Conservation (phyloP, 2,888 invertebrate species). For the Taenaris catops region DNA sequence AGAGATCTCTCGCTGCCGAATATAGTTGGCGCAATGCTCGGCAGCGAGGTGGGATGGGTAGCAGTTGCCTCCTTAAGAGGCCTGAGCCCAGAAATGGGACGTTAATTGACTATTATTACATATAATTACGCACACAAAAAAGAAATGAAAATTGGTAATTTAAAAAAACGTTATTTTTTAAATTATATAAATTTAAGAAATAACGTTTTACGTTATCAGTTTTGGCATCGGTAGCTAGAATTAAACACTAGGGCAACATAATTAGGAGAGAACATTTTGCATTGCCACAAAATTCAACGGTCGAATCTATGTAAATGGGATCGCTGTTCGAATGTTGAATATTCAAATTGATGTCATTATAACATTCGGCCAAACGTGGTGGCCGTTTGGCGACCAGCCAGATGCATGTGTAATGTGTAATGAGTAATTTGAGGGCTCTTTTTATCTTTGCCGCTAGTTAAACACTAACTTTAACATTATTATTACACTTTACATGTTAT, state of each 20-base stretch:
- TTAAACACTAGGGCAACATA: conserved; percentile 31
- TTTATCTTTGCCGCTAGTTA: conserved; percentile 47
- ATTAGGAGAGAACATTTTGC: conserved; percentile 70
- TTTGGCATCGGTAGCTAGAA: conserved; percentile 15
- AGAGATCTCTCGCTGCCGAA: too few species aligned
- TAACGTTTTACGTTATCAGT: conserved; percentile 10
- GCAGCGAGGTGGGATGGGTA: too few species aligned
- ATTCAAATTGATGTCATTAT: conserved; percentile 80
- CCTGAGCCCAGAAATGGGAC: too few species aligned
- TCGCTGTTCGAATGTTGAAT: conserved; percentile 77
- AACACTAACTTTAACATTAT: conserved; percentile 10
- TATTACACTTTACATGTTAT: too few species aligned
- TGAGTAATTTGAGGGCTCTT: conserved; percentile 69
- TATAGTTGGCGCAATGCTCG: too few species aligned
- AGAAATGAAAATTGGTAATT: too few species aligned
- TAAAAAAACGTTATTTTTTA: too few species aligned
- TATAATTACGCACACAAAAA: too few species aligned
- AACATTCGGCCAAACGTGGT: conserved; percentile 68
- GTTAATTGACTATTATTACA: too few species aligned
- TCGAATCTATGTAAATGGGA: conserved; percentile 76
- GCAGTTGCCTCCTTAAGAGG: too few species aligned
- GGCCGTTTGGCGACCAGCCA: conserved; percentile 72
- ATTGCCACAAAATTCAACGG: conserved; percentile 73
- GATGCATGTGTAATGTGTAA: conserved; percentile 68
- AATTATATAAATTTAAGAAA: too few species aligned